phyloP scores from a whole-genome alignment of 2,113 vertebrate genomes.

The Platanista minor region DNA sequence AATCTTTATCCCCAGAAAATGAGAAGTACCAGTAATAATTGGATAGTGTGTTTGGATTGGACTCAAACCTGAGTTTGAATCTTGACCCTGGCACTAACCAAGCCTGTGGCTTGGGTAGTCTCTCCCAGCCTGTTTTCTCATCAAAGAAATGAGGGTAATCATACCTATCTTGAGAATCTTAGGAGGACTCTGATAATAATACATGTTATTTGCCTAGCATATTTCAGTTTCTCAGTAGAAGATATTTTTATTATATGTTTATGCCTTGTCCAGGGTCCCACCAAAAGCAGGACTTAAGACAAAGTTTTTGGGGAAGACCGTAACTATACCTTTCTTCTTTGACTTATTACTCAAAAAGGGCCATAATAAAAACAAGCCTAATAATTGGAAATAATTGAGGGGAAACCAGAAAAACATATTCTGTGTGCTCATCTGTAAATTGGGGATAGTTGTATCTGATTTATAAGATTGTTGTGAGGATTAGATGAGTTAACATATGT shows the following conservation, averaged over 20 bases:
- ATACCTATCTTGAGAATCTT: not conserved
- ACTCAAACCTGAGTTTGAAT: not conserved
- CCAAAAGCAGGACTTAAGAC: not conserved
- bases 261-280: not conserved
- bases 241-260: not conserved
- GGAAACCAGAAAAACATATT: not conserved
- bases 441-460: not conserved
- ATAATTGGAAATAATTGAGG: not conserved
- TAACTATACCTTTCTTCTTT: not conserved
- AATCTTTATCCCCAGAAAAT: not conserved
- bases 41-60: not conserved
- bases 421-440: not conserved
- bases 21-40: not conserved
- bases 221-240: not conserved
- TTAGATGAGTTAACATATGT: not conserved
- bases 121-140: not conserved
- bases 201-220: not conserved
- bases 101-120: not conserved
- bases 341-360: not conserved
- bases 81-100: not conserved
- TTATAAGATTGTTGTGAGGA: not conserved
- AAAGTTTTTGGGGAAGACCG: not conserved
- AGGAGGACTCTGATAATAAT: not conserved
- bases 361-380: not conserved
- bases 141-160: not conserved